Evolutionary conservation across 2,797 vertebrate genomes (phyloP).

Genomic region (Neosalanx taihuensis): DNA sequence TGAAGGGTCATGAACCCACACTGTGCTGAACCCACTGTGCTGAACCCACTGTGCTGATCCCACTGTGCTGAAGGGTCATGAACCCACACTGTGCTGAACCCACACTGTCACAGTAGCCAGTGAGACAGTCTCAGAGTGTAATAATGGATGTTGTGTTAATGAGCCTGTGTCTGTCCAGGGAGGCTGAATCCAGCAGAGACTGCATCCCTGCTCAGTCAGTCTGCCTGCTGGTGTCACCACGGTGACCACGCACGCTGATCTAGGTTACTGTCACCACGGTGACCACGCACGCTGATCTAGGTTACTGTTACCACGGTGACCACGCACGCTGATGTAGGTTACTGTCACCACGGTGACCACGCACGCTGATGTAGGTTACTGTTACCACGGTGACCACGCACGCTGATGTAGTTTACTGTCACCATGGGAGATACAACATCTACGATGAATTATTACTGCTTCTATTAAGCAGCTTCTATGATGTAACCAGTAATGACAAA

Average conservation of each 20-base stretch:
- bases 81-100: no score
- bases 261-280: not conserved
- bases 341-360: not conserved
- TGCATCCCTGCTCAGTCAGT: not conserved
- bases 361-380: not conserved
- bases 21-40: no score
- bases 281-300: not conserved
- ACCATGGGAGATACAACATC: no score
- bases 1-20: no score
- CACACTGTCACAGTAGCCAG: no score
- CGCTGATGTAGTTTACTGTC: not conserved
- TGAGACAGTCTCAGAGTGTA: no score
- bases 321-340: not conserved
- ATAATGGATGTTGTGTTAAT: not conserved
- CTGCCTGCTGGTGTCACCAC: not conserved
- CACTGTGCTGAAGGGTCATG: no score
- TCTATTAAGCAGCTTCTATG: no score
- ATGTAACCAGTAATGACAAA: not conserved
- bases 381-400: no score
- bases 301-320: conserved; percentile 2
- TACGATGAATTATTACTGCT: no score
- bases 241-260: not conserved
- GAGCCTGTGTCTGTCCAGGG: not conserved
- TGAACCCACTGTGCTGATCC: no score
- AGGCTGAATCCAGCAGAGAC: not conserved